Evolutionary conservation across 2,797 vertebrate genomes (phyloP).

Genomic region (Crocodylus rhombifer): DNA sequence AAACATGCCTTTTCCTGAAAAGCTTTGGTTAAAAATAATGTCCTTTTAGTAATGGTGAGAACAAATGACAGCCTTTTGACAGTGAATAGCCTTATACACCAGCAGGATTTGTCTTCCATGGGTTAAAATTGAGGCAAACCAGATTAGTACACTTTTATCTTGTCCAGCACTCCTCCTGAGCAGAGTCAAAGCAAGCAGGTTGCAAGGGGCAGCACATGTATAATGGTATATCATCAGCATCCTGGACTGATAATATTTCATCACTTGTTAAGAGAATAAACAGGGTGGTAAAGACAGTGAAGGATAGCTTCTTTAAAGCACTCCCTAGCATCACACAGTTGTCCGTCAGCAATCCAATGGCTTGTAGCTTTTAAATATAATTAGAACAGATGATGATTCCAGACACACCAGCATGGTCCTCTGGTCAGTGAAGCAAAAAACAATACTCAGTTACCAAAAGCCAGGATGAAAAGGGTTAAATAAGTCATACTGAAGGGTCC

Average conservation of each 20-base stretch:
- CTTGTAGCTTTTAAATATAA: neutral
- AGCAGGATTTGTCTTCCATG: neutral
- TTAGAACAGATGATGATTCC: neutral
- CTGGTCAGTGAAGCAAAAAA: neutral
- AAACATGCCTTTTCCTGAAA: neutral
- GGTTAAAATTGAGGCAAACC: neutral
- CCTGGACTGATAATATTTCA: neutral
- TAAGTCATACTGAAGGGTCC: neutral
- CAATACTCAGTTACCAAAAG: neutral
- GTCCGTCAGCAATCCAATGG: neutral
- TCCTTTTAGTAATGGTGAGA: neutral
- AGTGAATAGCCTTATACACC: neutral
- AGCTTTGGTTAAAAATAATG: neutral
- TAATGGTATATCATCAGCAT: neutral
- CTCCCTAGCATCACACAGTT: rapidly evolving
- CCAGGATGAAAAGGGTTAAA: neutral
- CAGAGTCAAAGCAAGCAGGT: neutral
- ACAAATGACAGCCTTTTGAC: neutral
- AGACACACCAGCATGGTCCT: neutral
- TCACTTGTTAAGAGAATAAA: neutral
- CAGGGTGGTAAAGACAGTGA: neutral
- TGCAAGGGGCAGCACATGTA: rapidly evolving
- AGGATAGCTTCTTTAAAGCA: neutral
- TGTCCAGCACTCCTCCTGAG: neutral
- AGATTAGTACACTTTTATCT: neutral